Conservation (phyloP, 2,113 vertebrate genomes). For the Haliaeetus leucogaster region DNA sequence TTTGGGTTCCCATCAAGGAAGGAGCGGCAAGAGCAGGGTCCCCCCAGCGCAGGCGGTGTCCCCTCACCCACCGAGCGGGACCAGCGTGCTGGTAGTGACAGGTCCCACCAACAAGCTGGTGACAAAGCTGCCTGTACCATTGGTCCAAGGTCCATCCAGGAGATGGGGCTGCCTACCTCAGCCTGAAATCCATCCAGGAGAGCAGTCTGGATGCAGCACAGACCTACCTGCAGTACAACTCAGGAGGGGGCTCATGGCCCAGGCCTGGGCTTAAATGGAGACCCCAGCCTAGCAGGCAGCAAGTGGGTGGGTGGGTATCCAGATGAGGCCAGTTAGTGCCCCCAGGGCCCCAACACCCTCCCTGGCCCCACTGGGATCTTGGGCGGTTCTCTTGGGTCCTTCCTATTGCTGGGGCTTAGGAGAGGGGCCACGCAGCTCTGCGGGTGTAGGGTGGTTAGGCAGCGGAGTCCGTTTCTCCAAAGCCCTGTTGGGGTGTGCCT, state of each 20-base stretch:
- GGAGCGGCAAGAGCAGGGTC: neutral
- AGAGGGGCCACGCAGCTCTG: neutral
- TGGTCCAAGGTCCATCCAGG: neutral
- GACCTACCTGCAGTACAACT: neutral
- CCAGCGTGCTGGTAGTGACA: rapidly evolving
- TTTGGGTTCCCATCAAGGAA: neutral
- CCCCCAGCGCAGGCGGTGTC: rapidly evolving
- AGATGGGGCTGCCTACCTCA: neutral
- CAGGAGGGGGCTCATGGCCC: rapidly evolving
- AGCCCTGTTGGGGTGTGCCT: neutral
- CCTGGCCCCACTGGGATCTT: neutral
- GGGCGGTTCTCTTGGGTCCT: neutral
- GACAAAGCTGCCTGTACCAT: neutral
- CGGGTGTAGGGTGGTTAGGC: rapidly evolving
- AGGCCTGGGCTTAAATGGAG: neutral
- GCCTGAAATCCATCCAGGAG: neutral
- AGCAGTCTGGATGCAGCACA: neutral
- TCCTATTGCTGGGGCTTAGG: neutral
- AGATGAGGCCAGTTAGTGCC: neutral
- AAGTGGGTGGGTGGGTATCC: neutral
- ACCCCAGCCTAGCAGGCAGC: rapidly evolving
- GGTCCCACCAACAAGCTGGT: neutral
- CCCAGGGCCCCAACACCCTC: neutral
- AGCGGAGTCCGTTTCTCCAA: neutral
- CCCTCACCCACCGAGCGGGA: rapidly evolving